These are phyloP conservation scores for Acrobasis suavella DNA, from an alignment of 2,888 invertebrate genomes.

Conservation along the genomic window DNA sequence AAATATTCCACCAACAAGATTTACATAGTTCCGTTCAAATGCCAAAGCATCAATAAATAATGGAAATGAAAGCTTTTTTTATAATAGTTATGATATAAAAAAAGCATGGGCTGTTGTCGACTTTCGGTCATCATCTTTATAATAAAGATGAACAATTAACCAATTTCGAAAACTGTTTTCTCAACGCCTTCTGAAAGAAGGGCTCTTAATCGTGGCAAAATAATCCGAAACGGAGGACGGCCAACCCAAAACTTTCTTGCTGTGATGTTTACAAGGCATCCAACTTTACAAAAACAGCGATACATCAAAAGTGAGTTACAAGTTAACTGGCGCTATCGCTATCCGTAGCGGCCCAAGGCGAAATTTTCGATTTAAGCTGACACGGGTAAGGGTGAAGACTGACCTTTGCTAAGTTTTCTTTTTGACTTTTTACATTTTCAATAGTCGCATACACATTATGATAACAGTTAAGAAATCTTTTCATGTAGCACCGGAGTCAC, in stretches of 20 bases:
- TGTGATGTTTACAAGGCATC: slow-evolving; percentile 67
- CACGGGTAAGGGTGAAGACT: slow-evolving; percentile 58
- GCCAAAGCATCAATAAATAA: too few species aligned
- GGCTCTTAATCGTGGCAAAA: slow-evolving; percentile 46
- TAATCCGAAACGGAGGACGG: slow-evolving; percentile 47
- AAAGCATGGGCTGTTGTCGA: too few species aligned
- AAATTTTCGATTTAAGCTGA: slow-evolving; percentile 67
- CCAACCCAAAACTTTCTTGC: slow-evolving; percentile 65
- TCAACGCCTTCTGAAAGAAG: slow-evolving; percentile 31
- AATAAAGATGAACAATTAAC: background rate
- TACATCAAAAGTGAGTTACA: slow-evolving; percentile 79
- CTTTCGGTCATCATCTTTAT: too few species aligned
- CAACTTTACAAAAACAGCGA: slow-evolving; percentile 73
- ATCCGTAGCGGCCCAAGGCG: slow-evolving; percentile 54
- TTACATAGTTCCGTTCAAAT: too few species aligned
- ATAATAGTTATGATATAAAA: too few species aligned
- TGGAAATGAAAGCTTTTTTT: too few species aligned
- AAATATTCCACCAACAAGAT: too few species aligned
- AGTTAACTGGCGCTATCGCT: slow-evolving; percentile 67
- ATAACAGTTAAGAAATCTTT: slow-evolving; percentile 38
- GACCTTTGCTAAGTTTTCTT: slow-evolving; percentile 44
- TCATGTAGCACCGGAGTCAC: slow-evolving; percentile 40
- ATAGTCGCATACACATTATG: slow-evolving; percentile 43
- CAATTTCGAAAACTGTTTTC: background rate
- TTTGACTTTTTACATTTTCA: slow-evolving; percentile 58